Evolutionary conservation across 2,113 vertebrate genomes (phyloP).

Genomic region (Oreochromis tanganicae): DNA sequence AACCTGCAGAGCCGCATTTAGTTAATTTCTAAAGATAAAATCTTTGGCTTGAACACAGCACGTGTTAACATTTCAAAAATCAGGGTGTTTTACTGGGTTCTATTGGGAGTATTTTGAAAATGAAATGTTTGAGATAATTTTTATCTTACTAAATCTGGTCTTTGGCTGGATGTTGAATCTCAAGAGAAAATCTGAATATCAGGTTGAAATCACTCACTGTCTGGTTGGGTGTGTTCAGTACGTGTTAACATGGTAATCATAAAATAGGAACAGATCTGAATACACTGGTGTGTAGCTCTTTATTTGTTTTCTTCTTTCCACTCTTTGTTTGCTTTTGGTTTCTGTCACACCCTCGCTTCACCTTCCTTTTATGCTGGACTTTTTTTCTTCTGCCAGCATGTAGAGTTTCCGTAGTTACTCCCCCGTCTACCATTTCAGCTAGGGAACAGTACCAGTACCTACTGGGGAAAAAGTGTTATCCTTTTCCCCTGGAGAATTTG

Average conservation of each 20-base stretch:
- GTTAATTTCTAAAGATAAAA: background rate
- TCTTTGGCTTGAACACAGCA: background rate
- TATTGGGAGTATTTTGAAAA: background rate
- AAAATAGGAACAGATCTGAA: background rate
- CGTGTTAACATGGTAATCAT: background rate
- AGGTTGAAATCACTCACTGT: background rate
- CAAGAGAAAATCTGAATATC: background rate
- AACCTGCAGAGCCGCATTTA: background rate
- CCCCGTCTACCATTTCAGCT: background rate
- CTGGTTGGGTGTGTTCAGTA: background rate
- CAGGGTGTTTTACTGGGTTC: background rate
- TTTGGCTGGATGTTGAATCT: background rate
- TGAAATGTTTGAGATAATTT: background rate
- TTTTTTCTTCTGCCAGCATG: background rate
- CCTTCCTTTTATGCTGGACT: background rate
- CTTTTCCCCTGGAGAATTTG: background rate
- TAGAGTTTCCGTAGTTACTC: background rate
- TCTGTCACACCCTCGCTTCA: background rate
- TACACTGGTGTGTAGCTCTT: background rate
- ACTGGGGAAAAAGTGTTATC: background rate
- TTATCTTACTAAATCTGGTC: background rate
- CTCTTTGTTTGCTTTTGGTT: background rate
- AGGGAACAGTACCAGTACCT: background rate
- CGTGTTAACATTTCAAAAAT: background rate
- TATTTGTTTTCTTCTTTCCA: background rate